A percentile compares a stretch with the other conserved stretches of the same genome.
Evolutionary conservation across 2,797 vertebrate genomes (phyloP).

Genomic region (Allenopithecus nigroviridis): DNA sequence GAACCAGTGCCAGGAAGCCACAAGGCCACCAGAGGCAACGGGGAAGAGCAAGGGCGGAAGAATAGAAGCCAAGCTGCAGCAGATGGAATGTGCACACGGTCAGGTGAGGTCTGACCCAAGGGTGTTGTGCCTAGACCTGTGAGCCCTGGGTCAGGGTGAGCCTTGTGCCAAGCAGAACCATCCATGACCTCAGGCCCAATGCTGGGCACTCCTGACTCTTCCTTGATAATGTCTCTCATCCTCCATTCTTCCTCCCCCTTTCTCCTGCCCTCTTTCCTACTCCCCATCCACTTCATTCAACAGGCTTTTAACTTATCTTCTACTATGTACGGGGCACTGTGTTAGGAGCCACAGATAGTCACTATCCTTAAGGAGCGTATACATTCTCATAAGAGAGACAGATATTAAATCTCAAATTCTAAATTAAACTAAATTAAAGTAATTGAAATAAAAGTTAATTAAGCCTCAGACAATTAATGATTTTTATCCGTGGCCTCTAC

Average conservation of each 20-base stretch:
- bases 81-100: background rate
- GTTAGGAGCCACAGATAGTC: no score
- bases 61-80: background rate
- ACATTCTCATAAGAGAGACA: background rate
- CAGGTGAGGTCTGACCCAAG: background rate
- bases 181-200: background rate
- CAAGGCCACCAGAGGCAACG: background rate
- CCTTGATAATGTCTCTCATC: background rate
- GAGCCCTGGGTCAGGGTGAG: background rate
- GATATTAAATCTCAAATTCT: background rate
- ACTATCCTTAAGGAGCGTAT: background rate
- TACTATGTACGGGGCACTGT: background rate
- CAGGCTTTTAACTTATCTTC: background rate
- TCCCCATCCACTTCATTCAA: background rate
- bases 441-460: background rate
- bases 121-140: background rate
- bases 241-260: background rate
- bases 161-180: background rate
- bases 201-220: background rate
- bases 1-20: background rate
- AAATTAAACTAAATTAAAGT: background rate
- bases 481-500: background rate
- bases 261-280: background rate
- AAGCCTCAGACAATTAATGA: background rate
- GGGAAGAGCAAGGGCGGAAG: background rate